Percentiles rank a stretch among this genome's conserved stretches.
These are phyloP conservation scores for Phengaris alcon DNA, from an alignment of 2,888 invertebrate species.

Conservation along the genomic window DNA sequence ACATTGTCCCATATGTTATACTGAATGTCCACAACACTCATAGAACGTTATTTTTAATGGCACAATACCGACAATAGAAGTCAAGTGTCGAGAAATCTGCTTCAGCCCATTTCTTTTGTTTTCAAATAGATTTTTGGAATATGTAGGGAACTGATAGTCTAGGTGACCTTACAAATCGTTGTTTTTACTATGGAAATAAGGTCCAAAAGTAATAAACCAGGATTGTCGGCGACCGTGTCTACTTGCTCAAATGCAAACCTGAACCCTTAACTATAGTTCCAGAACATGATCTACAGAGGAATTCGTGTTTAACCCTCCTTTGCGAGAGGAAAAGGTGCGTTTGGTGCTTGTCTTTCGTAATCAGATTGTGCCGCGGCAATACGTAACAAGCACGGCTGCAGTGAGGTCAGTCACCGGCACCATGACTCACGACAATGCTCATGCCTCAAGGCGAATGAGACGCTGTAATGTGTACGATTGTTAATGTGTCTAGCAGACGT, in stretches of 20 bases:
- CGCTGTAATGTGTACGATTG: neutral
- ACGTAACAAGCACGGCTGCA: constrained; percentile 11
- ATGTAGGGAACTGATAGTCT: neutral
- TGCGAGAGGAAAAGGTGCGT: neutral
- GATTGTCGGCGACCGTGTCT: too few species aligned
- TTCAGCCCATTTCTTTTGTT: neutral
- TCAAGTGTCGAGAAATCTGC: neutral
- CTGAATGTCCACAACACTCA: constrained; percentile 28
- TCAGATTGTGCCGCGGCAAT: constrained; percentile 1
- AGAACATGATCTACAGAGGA: too few species aligned
- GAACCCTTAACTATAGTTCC: too few species aligned
- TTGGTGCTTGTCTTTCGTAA: neutral
- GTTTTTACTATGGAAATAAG: too few species aligned
- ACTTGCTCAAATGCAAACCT: too few species aligned
- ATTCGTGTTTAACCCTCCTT: too few species aligned
- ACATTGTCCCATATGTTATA: constrained; percentile 38
- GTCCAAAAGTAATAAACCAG: too few species aligned
- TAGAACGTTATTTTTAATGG: neutral
- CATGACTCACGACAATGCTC: constrained; percentile 15
- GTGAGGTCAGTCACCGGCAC: constrained; percentile 15
- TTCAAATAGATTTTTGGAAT: neutral
- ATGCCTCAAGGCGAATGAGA: neutral
- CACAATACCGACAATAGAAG: neutral
- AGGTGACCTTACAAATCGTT: too few species aligned
- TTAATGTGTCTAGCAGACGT: constrained; percentile 1